Percentiles rank a stretch among this genome's conserved stretches.
phyloP scores from a whole-genome alignment of 1,140 invertebrate species.

The Nasonia longicornis region DNA sequence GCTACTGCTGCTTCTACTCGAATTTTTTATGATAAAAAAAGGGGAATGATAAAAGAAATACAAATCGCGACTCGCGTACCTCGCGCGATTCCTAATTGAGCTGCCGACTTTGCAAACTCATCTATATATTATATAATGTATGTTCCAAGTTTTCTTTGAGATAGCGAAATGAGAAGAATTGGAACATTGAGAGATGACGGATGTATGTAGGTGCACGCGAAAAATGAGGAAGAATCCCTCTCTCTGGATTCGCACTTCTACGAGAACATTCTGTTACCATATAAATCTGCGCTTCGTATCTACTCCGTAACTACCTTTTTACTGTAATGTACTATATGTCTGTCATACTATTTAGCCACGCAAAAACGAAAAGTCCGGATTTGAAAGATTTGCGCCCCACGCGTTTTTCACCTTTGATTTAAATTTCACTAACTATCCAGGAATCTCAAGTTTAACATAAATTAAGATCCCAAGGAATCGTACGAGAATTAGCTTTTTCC shows the following conservation, averaged over 20 bases:
- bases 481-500: not conserved
- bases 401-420: not conserved
- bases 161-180: not conserved
- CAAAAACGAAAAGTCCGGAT: not conserved
- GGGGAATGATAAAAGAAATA: not conserved
- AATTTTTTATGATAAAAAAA: conserved; percentile 21
- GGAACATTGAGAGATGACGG: not conserved
- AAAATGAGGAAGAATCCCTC: conserved; percentile 5
- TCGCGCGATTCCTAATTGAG: conserved; percentile 40
- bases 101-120: conserved; percentile 33
- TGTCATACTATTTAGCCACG: conserved; percentile 5
- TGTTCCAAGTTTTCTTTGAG: conserved; percentile 17
- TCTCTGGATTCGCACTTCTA: not conserved
- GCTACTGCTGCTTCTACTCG: conserved; percentile 17
- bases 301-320: not conserved
- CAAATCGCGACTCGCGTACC: conserved; percentile 42
- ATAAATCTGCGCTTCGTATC: conserved; percentile 30
- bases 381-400: not conserved
- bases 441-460: not conserved
- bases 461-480: too few species aligned
- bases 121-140: not conserved
- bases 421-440: not conserved
- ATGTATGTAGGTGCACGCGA: conserved; percentile 2
- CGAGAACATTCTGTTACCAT: conserved; percentile 40
- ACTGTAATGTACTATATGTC: conserved; percentile 10